Percentiles rank a stretch among this genome's conserved stretches.
These are phyloP conservation scores for Trinorchestia longiramus DNA, from an alignment of 1,140 invertebrate species.

Conservation along the genomic window DNA sequence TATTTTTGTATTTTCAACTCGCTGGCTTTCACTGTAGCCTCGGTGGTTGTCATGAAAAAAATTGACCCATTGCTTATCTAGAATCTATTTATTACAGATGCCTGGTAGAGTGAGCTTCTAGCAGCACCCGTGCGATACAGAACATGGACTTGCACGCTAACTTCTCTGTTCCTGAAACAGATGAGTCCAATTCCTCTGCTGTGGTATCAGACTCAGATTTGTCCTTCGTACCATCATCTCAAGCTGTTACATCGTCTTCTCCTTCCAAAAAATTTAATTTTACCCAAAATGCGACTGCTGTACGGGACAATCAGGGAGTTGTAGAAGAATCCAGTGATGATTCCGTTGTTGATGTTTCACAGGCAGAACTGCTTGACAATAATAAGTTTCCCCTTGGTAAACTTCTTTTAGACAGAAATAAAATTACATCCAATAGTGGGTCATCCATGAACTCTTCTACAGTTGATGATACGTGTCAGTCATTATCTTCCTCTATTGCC, in stretches of 20 bases:
- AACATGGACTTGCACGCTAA: neutral
- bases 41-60: too few relatives aligned
- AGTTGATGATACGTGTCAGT: neutral
- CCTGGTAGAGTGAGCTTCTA: neutral
- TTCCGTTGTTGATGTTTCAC: neutral
- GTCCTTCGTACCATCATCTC: neutral
- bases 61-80: too few relatives aligned
- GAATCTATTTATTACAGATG: neutral
- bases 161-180: neutral
- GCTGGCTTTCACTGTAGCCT: too few relatives aligned
- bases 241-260: neutral
- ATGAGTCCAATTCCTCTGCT: neutral
- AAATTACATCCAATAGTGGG: neutral
- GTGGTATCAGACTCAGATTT: neutral
- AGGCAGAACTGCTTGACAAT: neutral
- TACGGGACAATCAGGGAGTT: neutral
- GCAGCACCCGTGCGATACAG: neutral
- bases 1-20: too few relatives aligned
- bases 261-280: neutral
- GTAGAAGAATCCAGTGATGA: slow-evolving; percentile 16
- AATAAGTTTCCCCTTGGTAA: neutral
- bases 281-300: neutral
- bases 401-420: neutral
- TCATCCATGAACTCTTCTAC: neutral
- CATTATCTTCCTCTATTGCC: neutral